Evolutionary conservation across 2,888 invertebrate genomes (phyloP), one percentile per base, ranked within the genome.

Genomic region (Neoascia interrupta): DNA sequence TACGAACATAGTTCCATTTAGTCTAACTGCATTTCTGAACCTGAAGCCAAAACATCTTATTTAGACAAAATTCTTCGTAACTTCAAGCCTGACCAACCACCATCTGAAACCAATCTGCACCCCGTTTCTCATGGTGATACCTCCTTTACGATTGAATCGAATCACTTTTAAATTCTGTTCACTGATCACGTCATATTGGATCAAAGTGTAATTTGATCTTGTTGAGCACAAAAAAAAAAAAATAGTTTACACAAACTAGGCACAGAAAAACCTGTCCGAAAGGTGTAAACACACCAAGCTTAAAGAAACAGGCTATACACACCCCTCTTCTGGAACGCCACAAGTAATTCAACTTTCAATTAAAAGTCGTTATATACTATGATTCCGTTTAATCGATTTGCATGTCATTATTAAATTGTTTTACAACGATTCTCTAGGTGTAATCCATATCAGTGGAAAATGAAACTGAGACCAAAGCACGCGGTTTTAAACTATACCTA

Each of bases 171-270:
- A 61, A 63, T 63, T 75, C 69, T 69, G 56, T 21, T 75, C 75
- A 69, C 41, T 75, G 75, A 75, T 69, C 75, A 75, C 49, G 69
- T 75, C 75, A 64, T 75, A 51, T 76, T 56, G 45, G 45, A 76
- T 70, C 45, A 63, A 37, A 63, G 28, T 60, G 76, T 64, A 76
- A 76, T 64, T 34, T 41, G 45, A 63, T 75, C 54, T 54, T 23
- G 1, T 37, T 28, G 31, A 31, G 18, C 28, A 31, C 45, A 18
- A 19, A 58, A 1, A 58, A 26, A 39, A 37, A 39, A 23, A 21
- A 23, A n/a, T n/a, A n/a, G n/a, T n/a, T n/a, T n/a, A n/a, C n/a
- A n/a, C n/a, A n/a, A n/a, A n/a, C n/a, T n/a, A n/a, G 10, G 18
- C 15, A 4, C 6, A 31, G 39, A 23, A 19, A 76, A 76, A 76